Evolutionary conservation across 1,140 invertebrate genomes (phyloP).

Genomic region (Zaprionus africanus): DNA sequence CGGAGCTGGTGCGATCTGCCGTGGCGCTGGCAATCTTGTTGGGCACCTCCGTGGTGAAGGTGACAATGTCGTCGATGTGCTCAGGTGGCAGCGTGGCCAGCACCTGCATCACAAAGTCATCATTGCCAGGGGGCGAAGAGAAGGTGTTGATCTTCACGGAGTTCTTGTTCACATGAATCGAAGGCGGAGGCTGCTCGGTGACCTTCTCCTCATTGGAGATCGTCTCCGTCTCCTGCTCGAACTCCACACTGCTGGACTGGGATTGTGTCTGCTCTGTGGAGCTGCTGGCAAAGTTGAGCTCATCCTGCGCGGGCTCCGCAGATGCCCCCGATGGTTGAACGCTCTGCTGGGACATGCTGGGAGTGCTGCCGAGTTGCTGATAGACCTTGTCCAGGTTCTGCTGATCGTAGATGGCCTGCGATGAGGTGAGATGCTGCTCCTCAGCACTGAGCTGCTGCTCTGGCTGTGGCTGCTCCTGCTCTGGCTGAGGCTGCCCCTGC

Average conservation of each 20-base stretch:
- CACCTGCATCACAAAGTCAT: constrained; percentile 77
- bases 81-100: constrained; percentile 71
- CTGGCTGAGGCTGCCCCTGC: constrained; percentile 16
- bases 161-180: constrained; percentile 73
- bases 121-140: constrained; percentile 67
- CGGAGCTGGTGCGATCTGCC: constrained; percentile 66
- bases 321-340: constrained; percentile 17
- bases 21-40: constrained; percentile 65
- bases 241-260: constrained; percentile 57
- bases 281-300: constrained; percentile 45
- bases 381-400: constrained; percentile 75
- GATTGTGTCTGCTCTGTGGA: constrained; percentile 61
- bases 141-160: constrained; percentile 69
- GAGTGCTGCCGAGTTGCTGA: constrained; percentile 65
- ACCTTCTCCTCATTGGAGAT: constrained; percentile 1
- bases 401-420: constrained; percentile 49
- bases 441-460: constrained; percentile 45
- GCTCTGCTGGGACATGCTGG: constrained; percentile 53
- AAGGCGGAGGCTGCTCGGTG: constrained; percentile 55
- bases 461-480: not conserved
- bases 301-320: not conserved
- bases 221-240: constrained; percentile 56
- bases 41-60: constrained; percentile 76
- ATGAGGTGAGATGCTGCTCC: constrained; percentile 31
- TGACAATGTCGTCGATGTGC: constrained; percentile 58